Conservation (phyloP, 2,113 vertebrate genomes). For the Peromyscus leucopus region DNA sequence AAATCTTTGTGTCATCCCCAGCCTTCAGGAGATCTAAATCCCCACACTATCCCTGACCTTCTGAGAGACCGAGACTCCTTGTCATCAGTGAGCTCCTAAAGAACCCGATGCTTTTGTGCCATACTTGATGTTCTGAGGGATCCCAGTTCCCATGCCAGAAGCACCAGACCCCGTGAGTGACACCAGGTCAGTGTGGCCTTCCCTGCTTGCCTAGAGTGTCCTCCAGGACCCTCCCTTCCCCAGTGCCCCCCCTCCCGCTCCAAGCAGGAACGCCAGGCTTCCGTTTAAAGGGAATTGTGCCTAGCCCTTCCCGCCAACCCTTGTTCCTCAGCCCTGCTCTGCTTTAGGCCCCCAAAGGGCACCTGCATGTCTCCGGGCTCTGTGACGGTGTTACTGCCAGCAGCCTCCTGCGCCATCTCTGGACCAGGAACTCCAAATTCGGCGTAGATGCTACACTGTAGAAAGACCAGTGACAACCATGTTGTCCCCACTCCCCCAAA, state of each 20-base stretch:
- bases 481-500: background rate
- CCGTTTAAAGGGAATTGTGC: constrained; percentile 74
- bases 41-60: background rate
- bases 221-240: background rate
- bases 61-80: background rate
- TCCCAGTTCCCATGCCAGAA: background rate
- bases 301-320: constrained; percentile 72
- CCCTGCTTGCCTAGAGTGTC: background rate
- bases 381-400: background rate
- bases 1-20: background rate
- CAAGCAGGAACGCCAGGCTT: background rate
- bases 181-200: background rate
- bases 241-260: background rate
- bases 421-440: background rate
- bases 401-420: background rate
- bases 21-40: background rate
- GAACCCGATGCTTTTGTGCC: background rate
- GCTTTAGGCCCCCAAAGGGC: constrained; percentile 64
- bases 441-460: background rate
- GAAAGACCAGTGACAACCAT: background rate
- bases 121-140: background rate
- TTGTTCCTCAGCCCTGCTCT: constrained; percentile 69
- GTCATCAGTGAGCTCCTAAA: background rate
- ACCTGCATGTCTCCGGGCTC: constrained; percentile 30
- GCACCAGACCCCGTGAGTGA: background rate